A percentile compares a stretch with the other conserved stretches of the same genome.
Evolutionary conservation across 1,140 invertebrate genomes (phyloP).

Genomic region (Bombus balteatus): DNA sequence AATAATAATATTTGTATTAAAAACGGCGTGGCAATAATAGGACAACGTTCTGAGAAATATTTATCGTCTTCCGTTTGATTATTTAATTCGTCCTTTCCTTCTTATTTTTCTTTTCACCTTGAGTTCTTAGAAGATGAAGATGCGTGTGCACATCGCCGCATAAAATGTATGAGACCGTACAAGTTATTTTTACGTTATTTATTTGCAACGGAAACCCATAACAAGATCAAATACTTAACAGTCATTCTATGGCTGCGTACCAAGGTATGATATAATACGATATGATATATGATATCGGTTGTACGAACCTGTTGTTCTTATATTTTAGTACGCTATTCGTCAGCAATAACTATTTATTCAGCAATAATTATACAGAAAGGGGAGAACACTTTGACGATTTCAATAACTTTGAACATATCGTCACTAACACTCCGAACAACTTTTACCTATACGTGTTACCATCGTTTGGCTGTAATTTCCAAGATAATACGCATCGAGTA

Average conservation of each 20-base stretch:
- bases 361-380: no score
- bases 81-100: no score
- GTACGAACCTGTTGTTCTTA: neutral
- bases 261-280: neutral
- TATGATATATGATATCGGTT: neutral
- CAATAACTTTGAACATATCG: no score
- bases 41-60: no score
- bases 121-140: neutral
- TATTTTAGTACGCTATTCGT: neutral
- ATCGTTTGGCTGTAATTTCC: no score
- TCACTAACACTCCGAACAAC: no score
- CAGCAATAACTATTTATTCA: neutral
- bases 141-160: neutral
- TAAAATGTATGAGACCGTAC: neutral
- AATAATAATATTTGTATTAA: no score
- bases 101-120: neutral
- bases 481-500: no score
- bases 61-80: no score
- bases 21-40: no score
- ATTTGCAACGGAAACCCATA: neutral
- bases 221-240: neutral
- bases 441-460: no score
- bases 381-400: no score
- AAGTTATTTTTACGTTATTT: neutral
- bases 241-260: neutral